Conservation (phyloP, 2,797 vertebrate species). For the Syncerus caffer region DNA sequence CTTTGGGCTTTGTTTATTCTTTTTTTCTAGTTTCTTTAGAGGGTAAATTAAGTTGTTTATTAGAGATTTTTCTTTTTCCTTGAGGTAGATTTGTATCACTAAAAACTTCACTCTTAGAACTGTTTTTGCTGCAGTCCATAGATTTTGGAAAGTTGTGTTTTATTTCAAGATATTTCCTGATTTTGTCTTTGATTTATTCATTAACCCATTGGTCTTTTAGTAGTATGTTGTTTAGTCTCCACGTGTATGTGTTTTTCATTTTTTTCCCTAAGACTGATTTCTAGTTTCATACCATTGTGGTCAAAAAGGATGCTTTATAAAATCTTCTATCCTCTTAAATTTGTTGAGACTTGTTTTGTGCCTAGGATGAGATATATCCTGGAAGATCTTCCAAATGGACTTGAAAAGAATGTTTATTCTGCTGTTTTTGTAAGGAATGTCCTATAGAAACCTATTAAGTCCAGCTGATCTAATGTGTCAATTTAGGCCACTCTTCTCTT, state of each 20-base stretch:
- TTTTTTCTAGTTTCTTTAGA: neutral
- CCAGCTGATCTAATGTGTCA: neutral
- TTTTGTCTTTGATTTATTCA: neutral
- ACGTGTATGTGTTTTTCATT: neutral
- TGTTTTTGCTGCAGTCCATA: neutral
- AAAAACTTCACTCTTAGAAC: neutral
- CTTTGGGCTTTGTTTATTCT: neutral
- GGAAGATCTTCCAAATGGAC: neutral
- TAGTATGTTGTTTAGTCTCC: neutral
- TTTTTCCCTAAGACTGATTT: neutral
- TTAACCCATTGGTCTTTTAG: neutral
- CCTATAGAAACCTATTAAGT: neutral
- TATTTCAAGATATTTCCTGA: neutral
- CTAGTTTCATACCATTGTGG: neutral
- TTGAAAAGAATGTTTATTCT: neutral
- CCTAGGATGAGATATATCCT: neutral
- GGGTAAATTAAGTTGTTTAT: neutral
- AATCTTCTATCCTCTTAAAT: neutral
- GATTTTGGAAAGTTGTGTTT: neutral
- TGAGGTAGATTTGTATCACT: neutral
- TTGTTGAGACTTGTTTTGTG: neutral
- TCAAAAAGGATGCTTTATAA: neutral
- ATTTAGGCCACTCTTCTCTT: neutral
- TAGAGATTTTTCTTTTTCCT: neutral
- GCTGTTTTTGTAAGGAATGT: neutral